These are phyloP conservation scores for Thamnaconus septentrionalis DNA, from an alignment of 2,113 vertebrate genomes.

Conservation along the genomic window DNA sequence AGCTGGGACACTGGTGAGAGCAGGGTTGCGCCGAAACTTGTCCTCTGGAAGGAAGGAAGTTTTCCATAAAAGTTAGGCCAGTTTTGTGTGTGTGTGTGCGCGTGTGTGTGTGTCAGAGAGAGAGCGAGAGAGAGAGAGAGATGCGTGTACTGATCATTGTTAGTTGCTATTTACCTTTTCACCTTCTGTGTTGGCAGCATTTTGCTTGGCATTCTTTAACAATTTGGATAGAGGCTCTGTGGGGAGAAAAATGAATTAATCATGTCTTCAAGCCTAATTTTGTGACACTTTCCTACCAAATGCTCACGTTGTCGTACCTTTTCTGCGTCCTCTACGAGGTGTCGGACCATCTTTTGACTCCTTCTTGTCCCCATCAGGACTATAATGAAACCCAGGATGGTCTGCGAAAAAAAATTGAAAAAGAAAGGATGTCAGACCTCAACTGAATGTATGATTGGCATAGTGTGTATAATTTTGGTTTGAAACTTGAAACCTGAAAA, in stretches of 20 bases:
- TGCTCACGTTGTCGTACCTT: conserved; percentile 75
- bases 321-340: conserved; percentile 86
- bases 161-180: conserved; percentile 82
- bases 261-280: neutral
- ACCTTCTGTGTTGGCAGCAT: conserved; percentile 82
- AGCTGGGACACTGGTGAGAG: conserved; percentile 79
- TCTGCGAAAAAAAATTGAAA: conserved; percentile 72
- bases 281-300: neutral
- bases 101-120: too few species aligned
- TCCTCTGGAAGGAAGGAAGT: conserved; percentile 61
- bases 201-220: conserved; percentile 89
- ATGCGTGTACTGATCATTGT: neutral
- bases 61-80: neutral
- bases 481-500: conserved; percentile 36
- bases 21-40: conserved; percentile 74
- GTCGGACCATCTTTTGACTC: conserved; percentile 81
- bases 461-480: neutral
- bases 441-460: neutral
- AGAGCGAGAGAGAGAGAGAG: too few species aligned
- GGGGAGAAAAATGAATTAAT: conserved; percentile 18
- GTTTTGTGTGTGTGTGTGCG: neutral
- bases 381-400: conserved; percentile 91
- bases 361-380: conserved; percentile 81
- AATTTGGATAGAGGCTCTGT: conserved; percentile 90
- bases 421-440: neutral